These are phyloP conservation scores for Capromys pilorides DNA, from an alignment of 2,797 vertebrate genomes.

Conservation along the genomic window DNA sequence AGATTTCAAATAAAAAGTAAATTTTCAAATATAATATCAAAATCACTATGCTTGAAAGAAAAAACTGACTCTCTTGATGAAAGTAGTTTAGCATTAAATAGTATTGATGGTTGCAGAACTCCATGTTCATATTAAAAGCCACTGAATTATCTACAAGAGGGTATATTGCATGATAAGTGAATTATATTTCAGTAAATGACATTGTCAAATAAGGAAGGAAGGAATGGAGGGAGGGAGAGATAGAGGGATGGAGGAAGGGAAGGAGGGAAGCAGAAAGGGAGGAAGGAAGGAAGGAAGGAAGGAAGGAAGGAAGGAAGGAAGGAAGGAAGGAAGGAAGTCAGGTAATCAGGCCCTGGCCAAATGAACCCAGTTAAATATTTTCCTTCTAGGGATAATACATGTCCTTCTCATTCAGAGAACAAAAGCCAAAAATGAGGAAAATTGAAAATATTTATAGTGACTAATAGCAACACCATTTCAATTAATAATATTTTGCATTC, in stretches of 20 bases:
- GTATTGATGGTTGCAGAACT: neutral
- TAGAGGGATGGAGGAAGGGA: no score
- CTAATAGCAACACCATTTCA: neutral
- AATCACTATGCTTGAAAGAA: neutral
- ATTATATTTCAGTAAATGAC: neutral
- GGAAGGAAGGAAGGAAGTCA: neutral
- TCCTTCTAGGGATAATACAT: neutral
- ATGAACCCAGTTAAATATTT: neutral
- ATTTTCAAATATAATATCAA: neutral
- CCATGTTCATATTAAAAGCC: neutral
- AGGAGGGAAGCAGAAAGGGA: no score
- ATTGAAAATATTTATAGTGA: neutral
- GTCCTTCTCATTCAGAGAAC: neutral
- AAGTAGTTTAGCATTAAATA: neutral
- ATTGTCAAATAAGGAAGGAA: neutral
- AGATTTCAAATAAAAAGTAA: neutral
- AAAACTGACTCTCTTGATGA: neutral
- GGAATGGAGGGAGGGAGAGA: neutral
- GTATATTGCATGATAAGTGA: neutral
- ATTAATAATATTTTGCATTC: no score
- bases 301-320: no score
- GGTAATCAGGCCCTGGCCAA: neutral
- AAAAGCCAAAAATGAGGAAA: neutral
- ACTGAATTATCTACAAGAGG: neutral
- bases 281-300: neutral